Base-by-base conservation (phyloP, 2,113 vertebrate genomes). In the Rhea americana region DNA sequence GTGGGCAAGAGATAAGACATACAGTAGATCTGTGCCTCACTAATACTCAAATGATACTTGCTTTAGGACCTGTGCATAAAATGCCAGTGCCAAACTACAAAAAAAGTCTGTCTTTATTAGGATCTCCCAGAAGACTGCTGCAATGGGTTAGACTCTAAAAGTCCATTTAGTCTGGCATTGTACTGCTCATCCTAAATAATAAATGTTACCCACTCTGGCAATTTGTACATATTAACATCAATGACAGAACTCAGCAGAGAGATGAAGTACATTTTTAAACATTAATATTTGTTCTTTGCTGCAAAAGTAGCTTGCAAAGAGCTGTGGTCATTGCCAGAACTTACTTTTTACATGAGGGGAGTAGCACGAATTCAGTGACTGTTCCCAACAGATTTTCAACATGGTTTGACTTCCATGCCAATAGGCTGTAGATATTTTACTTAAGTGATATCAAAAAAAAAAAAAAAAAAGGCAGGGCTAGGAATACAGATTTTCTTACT, bases 151-250 rank as follows among this genome's bases (percentile, higher is more conserved):
- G 76, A 35, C 58, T 30, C 58, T 30, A 8, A 39, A 32, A 48
- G 61, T 18, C 82, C 90, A 84, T 87, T 93, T 79, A 76, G 66
- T n/a, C 83, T 91, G 83, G 73, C 91, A 79, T 53, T 55, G 80
- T 43, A 21, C 32, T 89, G 24, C 7, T 91, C 75, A n/a, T 87
- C 81, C 94, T 96, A 94, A 95, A 96, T 94, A 94, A 96, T 94
- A 76, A 87, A 96, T 95, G 77, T 87, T 45, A 41, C 71, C 45
- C 15, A 10, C 45, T 82, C 94, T 66, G 81, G 71, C 83, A 85
- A 78, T 94, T 96, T 86, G 83, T 88, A 73, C 58, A 70, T 59
- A 94, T 90, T 73, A 94, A 37, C 50, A 86, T 84, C n/a, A 13
- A 18, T 63, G 80, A 43, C 28, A 35, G 73, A 76, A 55, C 80